Base-by-base conservation (phyloP, 1,140 invertebrate genomes). In the Leptinotarsa defecta region DNA sequence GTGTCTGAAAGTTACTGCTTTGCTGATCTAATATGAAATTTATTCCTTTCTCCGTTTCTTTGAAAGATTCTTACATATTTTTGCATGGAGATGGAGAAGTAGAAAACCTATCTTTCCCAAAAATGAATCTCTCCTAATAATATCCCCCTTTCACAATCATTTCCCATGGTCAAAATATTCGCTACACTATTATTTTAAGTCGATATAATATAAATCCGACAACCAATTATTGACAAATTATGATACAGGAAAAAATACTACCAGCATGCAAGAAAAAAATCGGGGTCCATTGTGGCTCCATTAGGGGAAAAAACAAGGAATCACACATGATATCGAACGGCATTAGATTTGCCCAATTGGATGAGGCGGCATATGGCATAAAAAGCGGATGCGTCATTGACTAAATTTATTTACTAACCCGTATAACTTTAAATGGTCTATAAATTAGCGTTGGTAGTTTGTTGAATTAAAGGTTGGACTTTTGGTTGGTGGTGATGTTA, bases 301-400 rank as follows among this genome's bases (percentile, higher is more conserved):
- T 68, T 27, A 68, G 43, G 65, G 22, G 65, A 27, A 24, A 27
- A 68, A 68, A 43, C 43, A 68, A 24, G 65, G 65, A 68, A 68
- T 68, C 52, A 57, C 52, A 57, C 65, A 17, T 68, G 6, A 68
- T 27, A 27, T 27, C 65, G 43, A 68, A 68, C 27, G 24, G 65
- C 27, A 68, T 68, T 68, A 68, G 65, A 68, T 68, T 68, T 68
- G 65, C 65, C 65, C 65, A 68, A 68, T 68, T 68, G 65, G 24
- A 19, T 24, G 20, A n/a, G 24, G 43, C 65, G 65, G 43, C 65
- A 68, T 68, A 68, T 68, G 65, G 65, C 24, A 43, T 24, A 68
- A 43, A 24, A 24, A 27, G 43, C 65, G 65, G 65, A 68, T 68
- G 65, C 65, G 65, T 68, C 65, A 68, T 68, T 68, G 24, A 17